Evolutionary conservation across 1,140 invertebrate genomes (phyloP).

Genomic region (Drosophila melanica): DNA sequence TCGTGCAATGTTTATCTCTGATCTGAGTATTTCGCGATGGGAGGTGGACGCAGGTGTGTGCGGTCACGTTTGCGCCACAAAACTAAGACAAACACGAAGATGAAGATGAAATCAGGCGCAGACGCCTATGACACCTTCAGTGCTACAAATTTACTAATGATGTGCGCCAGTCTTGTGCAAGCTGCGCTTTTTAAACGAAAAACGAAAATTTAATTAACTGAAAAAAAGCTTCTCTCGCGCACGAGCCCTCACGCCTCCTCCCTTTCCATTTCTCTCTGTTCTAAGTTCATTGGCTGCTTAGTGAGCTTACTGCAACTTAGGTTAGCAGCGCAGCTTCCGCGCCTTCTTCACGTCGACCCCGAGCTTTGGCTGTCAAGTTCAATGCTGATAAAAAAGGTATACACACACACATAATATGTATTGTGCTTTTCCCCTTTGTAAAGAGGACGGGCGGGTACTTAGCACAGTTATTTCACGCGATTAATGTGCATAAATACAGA

Average conservation of each 20-base stretch:
- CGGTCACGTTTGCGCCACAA: conserved; percentile 51
- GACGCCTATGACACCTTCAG: conserved; percentile 21
- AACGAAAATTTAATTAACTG: conserved; percentile 45
- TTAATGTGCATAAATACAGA: too few relatives aligned
- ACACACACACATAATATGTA: not conserved
- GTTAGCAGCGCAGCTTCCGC: conserved; percentile 19
- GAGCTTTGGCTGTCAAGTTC: conserved; percentile 64
- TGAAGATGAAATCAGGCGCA: not conserved
- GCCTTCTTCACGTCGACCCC: not conserved
- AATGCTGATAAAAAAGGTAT: conserved; percentile 43
- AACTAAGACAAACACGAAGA: conserved; percentile 21
- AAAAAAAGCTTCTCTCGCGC: conserved; percentile 36
- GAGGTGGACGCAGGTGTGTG: not conserved
- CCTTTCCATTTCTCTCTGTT: not conserved
- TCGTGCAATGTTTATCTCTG: conserved; percentile 35
- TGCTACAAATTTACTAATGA: conserved; percentile 63
- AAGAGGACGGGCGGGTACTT: not conserved
- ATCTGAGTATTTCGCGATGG: not conserved
- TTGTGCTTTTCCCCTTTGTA: not conserved
- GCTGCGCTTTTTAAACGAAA: conserved; percentile 62
- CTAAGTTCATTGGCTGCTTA: conserved; percentile 3
- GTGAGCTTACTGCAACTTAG: conserved; percentile 5
- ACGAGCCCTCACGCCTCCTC: not conserved
- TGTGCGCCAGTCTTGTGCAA: conserved; percentile 39
- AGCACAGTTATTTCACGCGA: not conserved